Evolutionary conservation across 30 jellyfish, hydroid and myxozoan genomes (phyloP).

Genomic region (Cassiopea andromeda): DNA sequence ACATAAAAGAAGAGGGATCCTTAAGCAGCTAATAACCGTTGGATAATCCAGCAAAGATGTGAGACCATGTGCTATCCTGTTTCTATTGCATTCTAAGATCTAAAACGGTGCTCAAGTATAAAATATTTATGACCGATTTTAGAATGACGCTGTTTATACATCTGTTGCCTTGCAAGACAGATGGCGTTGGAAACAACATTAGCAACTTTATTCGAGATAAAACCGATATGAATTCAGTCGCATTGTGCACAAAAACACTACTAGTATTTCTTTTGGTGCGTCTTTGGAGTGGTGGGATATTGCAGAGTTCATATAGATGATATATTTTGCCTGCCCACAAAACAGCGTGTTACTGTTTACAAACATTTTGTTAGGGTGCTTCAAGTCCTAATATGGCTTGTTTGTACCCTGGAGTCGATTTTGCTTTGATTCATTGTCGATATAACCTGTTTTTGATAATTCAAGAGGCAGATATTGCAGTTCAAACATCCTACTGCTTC

Average conservation of each 20-base stretch:
- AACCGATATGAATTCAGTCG: not conserved
- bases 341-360: too few relatives aligned
- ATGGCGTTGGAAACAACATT: not conserved
- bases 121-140: slow-evolving; percentile 6
- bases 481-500: too few relatives aligned
- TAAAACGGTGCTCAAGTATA: not conserved
- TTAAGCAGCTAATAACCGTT: not conserved
- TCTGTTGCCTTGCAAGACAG: not conserved
- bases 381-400: too few relatives aligned
- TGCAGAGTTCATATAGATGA: too few relatives aligned
- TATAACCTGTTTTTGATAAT: too few relatives aligned
- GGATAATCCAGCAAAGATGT: not conserved
- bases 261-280: not conserved
- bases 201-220: not conserved
- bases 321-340: too few relatives aligned
- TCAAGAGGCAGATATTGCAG: too few relatives aligned
- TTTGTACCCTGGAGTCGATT: too few relatives aligned
- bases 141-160: not conserved
- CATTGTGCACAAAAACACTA: not conserved
- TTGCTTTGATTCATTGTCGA: too few relatives aligned
- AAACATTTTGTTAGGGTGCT: too few relatives aligned
- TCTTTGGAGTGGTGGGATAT: too few relatives aligned
- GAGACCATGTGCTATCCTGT: slow-evolving; percentile 15
- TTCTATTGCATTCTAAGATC: slow-evolving; percentile 4
- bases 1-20: not conserved